Evolutionary conservation across 2,113 vertebrate genomes (phyloP), one percentile per base, ranked within the genome.

Genomic region (Microcebus jonahi): DNA sequence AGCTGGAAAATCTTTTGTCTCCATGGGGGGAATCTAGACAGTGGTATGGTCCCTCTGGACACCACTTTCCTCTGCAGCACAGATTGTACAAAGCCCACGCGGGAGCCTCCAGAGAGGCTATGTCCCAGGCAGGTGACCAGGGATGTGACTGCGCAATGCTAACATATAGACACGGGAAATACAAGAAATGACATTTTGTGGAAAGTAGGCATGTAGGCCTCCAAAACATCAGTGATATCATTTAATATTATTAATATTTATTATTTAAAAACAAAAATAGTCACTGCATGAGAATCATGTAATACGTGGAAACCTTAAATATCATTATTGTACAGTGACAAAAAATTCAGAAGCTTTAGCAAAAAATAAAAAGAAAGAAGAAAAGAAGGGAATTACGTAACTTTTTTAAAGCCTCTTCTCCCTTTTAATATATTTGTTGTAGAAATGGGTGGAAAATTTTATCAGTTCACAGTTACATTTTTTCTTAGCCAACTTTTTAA

Each of bases 401-500:
- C 18, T 31, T 93, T 53, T 55, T 77, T 31, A 79, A 94, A 50
- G 5, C 29, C 3, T 34, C 1, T 55, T 88, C 83, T 88, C 25
- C 31, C 31, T 53, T 88, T 91, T 70, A 61, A 55, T 31, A 71
- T 18, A 7, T 77, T 18, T 67, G 14, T 63, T 29, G 12, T 61
- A 80, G 21, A 94, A 82, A 88, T 65, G 5, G 5, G 8, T 95
- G 21, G 39, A 59, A 85, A 95, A 34, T 10, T 42, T 39, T 42
- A 42, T 73, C 21, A 70, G 27, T 70, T 68, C 63, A 77, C 14
- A 75, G 21, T 68, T 86, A 63, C 0, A 34, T n/a, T 67, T 80
- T 96, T 96, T 68, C 23, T 73, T 91, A 80, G 75, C 13, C 29
- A 84, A 79, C 10, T 27, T 94, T 91, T 94, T 77, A 48, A 85